phyloP scores from a whole-genome alignment of 1,140 invertebrate genomes.

The Bombus breviceps region DNA sequence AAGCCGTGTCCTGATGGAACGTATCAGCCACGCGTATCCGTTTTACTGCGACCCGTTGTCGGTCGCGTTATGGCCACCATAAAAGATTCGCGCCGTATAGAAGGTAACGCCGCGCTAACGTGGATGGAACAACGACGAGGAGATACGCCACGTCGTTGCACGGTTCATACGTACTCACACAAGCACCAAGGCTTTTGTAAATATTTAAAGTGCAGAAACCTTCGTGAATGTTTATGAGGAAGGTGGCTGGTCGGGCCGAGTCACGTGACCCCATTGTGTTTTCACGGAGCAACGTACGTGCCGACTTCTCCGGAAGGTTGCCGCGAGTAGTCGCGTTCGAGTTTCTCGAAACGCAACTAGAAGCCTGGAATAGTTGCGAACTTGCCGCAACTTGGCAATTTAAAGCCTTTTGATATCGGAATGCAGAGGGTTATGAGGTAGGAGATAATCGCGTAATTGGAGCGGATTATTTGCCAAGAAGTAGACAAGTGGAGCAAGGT shows the following conservation, averaged over 20 bases:
- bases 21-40: slow-evolving; percentile 23
- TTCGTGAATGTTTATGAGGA: slow-evolving; percentile 6
- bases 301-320: too few relatives aligned
- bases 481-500: too few relatives aligned
- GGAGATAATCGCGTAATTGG: neutral
- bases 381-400: neutral
- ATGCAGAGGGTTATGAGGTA: neutral
- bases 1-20: slow-evolving; percentile 2
- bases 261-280: neutral
- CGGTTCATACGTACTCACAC: neutral
- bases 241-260: neutral
- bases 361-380: neutral
- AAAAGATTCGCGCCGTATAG: slow-evolving; percentile 31
- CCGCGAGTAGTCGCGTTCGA: neutral
- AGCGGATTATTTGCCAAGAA: too few relatives aligned
- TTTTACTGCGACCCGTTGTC: slow-evolving; percentile 27
- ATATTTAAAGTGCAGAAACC: slow-evolving; percentile 25
- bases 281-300: neutral
- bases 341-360: neutral
- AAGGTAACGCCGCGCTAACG: slow-evolving; percentile 11
- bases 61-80: slow-evolving; percentile 26
- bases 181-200: neutral
- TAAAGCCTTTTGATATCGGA: neutral
- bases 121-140: neutral
- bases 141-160: neutral